Evolutionary conservation across 2,113 vertebrate species (phyloP).

Genomic region (Limanda limanda): DNA sequence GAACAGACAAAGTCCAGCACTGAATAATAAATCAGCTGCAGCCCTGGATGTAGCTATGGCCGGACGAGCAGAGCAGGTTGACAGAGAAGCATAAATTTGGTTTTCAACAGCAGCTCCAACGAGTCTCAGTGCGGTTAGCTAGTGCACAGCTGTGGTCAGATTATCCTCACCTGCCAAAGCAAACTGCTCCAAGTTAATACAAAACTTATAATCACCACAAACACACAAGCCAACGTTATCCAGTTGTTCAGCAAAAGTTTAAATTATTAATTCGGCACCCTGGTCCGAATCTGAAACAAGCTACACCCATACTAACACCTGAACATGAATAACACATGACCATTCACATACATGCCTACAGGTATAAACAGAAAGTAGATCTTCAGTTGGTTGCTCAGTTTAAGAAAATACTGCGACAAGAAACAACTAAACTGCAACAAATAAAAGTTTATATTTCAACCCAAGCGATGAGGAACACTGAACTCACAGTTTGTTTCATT

Average conservation of each 20-base stretch:
- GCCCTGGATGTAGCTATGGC: not conserved
- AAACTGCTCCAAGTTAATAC: conserved; percentile 9
- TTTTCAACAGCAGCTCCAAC: conserved; percentile 32
- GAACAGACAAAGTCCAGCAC: not conserved
- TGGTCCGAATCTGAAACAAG: too few species aligned
- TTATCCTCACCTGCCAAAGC: conserved; percentile 28
- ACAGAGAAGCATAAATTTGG: conserved; percentile 33
- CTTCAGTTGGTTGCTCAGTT: not conserved
- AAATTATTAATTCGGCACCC: too few species aligned
- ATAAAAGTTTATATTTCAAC: not conserved
- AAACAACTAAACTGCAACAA: not conserved
- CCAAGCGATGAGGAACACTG: not conserved
- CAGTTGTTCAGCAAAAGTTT: too few species aligned
- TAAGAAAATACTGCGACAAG: not conserved
- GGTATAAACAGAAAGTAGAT: not conserved
- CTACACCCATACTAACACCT: too few species aligned
- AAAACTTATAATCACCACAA: not conserved
- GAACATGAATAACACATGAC: too few species aligned
- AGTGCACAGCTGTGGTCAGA: not conserved
- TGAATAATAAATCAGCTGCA: conserved; percentile 21
- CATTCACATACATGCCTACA: not conserved
- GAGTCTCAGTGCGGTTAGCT: not conserved
- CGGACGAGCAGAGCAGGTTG: conserved; percentile 8
- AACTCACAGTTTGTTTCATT: not conserved
- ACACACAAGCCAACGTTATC: not conserved